Evolutionary conservation across 1,140 invertebrate species (phyloP), one percentile per base, ranked within the genome.

Genomic region (Lepidurus arcticus): DNA sequence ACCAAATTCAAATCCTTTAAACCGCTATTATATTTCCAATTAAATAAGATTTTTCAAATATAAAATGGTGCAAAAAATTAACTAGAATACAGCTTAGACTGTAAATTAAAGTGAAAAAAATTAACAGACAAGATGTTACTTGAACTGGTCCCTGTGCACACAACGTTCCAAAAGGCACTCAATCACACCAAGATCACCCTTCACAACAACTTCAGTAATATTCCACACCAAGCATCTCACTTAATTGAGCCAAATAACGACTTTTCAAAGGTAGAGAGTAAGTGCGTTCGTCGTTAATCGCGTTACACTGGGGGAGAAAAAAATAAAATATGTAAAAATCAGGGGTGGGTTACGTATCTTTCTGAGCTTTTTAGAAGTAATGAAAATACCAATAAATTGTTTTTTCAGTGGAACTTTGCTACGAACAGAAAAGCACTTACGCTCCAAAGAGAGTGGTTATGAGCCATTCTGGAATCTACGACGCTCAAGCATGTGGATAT

Each of bases 221-320:
- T 43, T 84, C 81, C 24, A 86, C 78, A 74, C 85, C 85, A 16
- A 87, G 78, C 34, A 83, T 83, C 78, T 83, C 82, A 78, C 83
- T 85, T 13, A 90, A 83, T 82, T 90, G 88, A 78, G 85, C 82
- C 47, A 89, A 84, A 81, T 90, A 90, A 42, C 84, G 83, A 73
- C 84, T 87, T 78, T 86, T 84, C 34, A 90, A 81, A 44, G 88
- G 88, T 26, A 90, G 84, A 79, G 88, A 85, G 81, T 85, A 89
- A 74, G 84, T 85, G 78, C 85, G 83, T 77, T 87, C 86, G 53
- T 84, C 82, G 53, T 86, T 84, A 44, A 89, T 83, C 42, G 84
- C 83, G 80, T 87, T 84, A 86, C 89, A 89, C 87, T 88, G 83
- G 9, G 16, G 24, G 21, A 26, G 11, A 26, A 73, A 44, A 42